Evolutionary conservation across 2,888 invertebrate genomes (phyloP), one percentile per base, ranked within the genome.

Genomic region (Conops quadrifasciatus): DNA sequence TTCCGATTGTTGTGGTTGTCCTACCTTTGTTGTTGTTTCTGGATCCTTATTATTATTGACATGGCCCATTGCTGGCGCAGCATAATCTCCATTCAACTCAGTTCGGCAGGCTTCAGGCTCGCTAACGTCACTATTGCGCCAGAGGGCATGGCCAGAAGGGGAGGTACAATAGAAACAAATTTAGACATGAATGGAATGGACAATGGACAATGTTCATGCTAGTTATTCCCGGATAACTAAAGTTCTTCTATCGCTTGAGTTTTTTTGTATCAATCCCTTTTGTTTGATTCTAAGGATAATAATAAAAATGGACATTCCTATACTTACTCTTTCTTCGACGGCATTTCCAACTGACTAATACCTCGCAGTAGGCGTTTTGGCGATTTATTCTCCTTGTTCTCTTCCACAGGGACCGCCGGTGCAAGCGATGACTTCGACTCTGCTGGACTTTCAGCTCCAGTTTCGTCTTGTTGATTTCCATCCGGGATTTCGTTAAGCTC

Each of bases 291-390:
- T 7, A 36, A 36, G 9, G 36, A 36, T 4, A 36, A 7, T 36
- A 9, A 36, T 36, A 36, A 4, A 36, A 36, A 36, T 36, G 15
- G 53, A 36, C 36, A 36, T 36, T 36, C 36, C 36, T 36, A 49
- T 69, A 85, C 86, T 86, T 83, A 86, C 86, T 81, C 78, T 74
- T 80, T 80, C 71, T 80, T 84, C 2, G 82, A 77, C n/a, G 80
- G 80, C 71, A 86, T 73, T 43, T 83, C 82, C 67, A 81, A 65
- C 45, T 86, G 83, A 74, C 85, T 85, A 58, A 83, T 80, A 49
- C 85, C 85, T 2, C 86, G 81, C 15, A 80, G 53, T 45, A 86
- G 71, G 16, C 72, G 65, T 1, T 77, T 81, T n/a, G 83, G 82
- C 36, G 80, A 82, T 67, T 83, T 83, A 70, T 83, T 82, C 62